Evolutionary conservation across 1,140 invertebrate genomes (phyloP), one percentile per base, ranked within the genome.

Genomic region (Dendroctonus ponderosae): DNA sequence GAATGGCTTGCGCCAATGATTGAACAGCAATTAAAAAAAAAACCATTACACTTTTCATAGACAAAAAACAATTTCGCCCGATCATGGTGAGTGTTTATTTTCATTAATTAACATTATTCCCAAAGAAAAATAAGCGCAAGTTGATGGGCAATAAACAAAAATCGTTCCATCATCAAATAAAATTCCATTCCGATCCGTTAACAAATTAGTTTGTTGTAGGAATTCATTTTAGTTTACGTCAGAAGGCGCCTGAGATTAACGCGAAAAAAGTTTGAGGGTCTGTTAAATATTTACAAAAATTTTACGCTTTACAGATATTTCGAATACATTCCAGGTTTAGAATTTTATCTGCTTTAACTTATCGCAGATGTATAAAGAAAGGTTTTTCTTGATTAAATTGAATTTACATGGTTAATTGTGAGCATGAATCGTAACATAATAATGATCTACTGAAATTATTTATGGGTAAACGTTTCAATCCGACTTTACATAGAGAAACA

Each of bases 201-300:
- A 61, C 46, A 39, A 37, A 61, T 61, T 49, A 61, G 44, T 61
- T 50, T 48, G 58, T 61, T 61, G 44, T 43, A 48, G 46, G 46
- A 61, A 11, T 49, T 48, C 44, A 38, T 49, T 46, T n/a, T 5
- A 46, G 26, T 38, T 48, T 48, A 50, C 58, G 58, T 61, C 58
- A 61, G 43, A 61, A 61, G 26, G 44, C 44, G 15, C 14, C 9
- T 37, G 11, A 49, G 4, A 9, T 49, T 15, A 11, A 49, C 12
- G 15, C 6, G 56, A 43, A 14, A 52, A 52, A 52, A 52, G 37
- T 15, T 61, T 59, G 41, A 48, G n/a, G 41, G 40, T 44, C 42
- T 43, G 57, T 14, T 59, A 59, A 59, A 56, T 43, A 58, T 58
- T 58, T 58, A 15, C 40, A 15, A 39, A 37, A 26, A 26, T 26